Conservation (phyloP, 64 coral and sea anemone species). For the Pocillopora verrucosa region DNA sequence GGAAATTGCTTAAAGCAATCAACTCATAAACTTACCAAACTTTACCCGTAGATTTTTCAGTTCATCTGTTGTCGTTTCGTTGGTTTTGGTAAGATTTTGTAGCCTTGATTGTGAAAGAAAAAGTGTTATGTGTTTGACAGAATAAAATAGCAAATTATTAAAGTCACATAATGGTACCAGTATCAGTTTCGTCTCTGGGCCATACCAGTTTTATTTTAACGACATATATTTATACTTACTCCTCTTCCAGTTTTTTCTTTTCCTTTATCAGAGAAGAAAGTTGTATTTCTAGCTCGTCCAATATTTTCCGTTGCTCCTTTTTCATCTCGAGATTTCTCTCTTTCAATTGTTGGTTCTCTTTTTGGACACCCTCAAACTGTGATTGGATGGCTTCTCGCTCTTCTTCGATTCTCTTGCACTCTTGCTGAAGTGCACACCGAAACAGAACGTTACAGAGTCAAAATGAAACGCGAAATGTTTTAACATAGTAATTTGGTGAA, state of each 20-base stretch:
- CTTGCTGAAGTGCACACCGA: neutral
- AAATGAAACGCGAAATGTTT: too few species aligned
- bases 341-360: slow-evolving; percentile 16
- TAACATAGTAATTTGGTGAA: too few species aligned
- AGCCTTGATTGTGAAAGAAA: neutral
- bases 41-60: neutral
- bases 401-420: slow-evolving; percentile 26
- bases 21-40: slow-evolving; percentile 24
- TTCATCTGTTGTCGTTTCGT: slow-evolving; percentile 18
- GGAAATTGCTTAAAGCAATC: neutral
- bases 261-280: slow-evolving; percentile 18
- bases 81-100: neutral
- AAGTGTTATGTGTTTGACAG: neutral
- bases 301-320: slow-evolving; percentile 17
- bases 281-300: slow-evolving; percentile 31
- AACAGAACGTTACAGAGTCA: neutral
- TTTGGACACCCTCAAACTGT: neutral
- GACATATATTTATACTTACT: neutral
- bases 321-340: neutral
- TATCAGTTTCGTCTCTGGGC: neutral
- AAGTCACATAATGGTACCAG: neutral
- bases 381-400: slow-evolving; percentile 1
- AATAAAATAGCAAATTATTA: neutral
- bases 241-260: slow-evolving; percentile 32
- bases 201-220: neutral